Conservation (phyloP, 2,797 vertebrate genomes). For the Emys orbicularis region DNA sequence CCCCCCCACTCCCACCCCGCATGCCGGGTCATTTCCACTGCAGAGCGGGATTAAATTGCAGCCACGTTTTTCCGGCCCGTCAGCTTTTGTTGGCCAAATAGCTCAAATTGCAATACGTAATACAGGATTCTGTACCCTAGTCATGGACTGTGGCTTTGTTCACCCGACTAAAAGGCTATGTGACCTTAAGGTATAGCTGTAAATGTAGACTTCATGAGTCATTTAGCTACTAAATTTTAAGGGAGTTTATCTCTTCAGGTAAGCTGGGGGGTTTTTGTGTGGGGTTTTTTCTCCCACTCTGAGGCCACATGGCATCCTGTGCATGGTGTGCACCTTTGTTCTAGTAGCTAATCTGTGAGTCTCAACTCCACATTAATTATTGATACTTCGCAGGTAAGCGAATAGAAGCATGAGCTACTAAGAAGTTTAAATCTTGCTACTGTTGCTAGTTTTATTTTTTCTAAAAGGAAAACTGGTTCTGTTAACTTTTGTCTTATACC, state of each 20-base stretch:
- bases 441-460: no score
- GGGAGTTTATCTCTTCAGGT: no score
- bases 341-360: neutral
- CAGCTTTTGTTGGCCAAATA: no score
- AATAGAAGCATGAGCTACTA: neutral
- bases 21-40: rapidly evolving
- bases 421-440: neutral
- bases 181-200: no score
- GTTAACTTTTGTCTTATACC: no score
- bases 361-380: no score
- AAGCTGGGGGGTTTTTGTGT: no score
- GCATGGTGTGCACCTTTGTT: neutral
- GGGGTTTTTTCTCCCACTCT: no score
- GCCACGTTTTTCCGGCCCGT: no score
- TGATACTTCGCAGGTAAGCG: neutral
- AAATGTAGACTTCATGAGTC: no score
- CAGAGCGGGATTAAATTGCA: no score
- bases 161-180: neutral
- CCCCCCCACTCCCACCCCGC: rapidly evolving
- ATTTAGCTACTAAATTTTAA: neutral
- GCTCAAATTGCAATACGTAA: neutral
- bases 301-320: neutral
- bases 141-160: neutral
- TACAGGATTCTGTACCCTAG: neutral
- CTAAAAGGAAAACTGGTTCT: no score